These are phyloP conservation scores for Myopa testacea DNA, from an alignment of 2,888 invertebrate genomes.

Conservation along the genomic window DNA sequence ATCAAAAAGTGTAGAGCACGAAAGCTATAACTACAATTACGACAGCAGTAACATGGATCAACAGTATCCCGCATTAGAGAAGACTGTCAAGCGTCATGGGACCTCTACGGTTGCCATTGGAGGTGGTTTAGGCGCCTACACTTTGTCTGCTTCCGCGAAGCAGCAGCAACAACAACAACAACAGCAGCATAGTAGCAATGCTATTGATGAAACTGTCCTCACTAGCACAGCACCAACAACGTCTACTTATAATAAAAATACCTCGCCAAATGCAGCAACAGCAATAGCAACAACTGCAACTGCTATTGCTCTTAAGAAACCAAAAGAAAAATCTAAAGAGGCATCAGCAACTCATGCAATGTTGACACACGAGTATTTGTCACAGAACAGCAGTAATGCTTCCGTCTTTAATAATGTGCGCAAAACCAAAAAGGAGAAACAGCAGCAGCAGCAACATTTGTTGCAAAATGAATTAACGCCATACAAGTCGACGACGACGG, in stretches of 20 bases:
- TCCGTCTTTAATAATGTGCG: conserved; percentile 24
- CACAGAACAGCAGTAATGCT: neutral
- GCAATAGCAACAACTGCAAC: conserved; percentile 22
- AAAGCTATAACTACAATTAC: conserved; percentile 58
- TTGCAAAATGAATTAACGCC: neutral
- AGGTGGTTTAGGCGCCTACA: conserved; percentile 39
- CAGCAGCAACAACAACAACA: conserved; percentile 48
- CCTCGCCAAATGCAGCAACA: neutral
- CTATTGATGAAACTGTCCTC: neutral
- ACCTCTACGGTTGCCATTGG: conserved; percentile 54
- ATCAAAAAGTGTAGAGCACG: conserved; percentile 67
- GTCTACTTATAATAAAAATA: neutral
- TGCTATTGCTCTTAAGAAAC: neutral
- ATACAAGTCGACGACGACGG: conserved; percentile 23
- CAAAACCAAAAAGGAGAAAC: conserved; percentile 47
- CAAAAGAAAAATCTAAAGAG: conserved; percentile 3
- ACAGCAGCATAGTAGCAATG: conserved; percentile 32
- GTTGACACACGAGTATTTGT: neutral
- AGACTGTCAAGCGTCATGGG: conserved; percentile 67
- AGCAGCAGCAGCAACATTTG: conserved; percentile 31
- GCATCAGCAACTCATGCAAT: neutral
- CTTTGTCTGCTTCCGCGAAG: conserved; percentile 49
- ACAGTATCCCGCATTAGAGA: conserved; percentile 69
- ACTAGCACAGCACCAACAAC: conserved; percentile 34
- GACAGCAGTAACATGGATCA: conserved; percentile 64